Percentiles rank a stretch among this genome's conserved stretches.
phyloP scores from a whole-genome alignment of 2,113 vertebrate species.

The Scomber japonicus region DNA sequence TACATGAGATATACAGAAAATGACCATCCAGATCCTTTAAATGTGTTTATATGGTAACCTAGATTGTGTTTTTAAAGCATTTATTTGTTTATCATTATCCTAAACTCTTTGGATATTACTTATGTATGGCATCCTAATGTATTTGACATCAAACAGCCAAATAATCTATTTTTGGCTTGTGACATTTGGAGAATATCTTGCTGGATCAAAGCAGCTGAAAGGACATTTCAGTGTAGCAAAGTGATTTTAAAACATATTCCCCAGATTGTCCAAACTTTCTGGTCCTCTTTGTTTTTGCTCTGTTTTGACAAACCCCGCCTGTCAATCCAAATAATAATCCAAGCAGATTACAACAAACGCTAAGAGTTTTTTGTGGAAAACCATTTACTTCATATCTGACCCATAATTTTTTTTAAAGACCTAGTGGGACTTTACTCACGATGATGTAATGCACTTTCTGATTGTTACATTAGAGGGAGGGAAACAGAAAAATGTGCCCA shows the following conservation, averaged over 20 bases:
- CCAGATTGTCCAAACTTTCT: constrained; percentile 14
- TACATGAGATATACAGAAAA: no score
- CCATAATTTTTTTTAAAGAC: neutral
- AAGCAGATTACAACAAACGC: constrained; percentile 42
- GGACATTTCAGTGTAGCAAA: neutral
- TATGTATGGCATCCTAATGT: neutral
- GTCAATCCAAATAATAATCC: constrained; percentile 51
- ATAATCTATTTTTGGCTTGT: neutral
- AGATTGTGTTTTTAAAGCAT: neutral
- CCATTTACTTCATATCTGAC: constrained; percentile 9
- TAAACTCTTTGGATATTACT: neutral
- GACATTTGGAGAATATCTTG: neutral
- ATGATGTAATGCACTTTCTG: constrained; percentile 35
- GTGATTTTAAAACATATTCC: neutral
- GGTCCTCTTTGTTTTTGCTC: constrained; percentile 9
- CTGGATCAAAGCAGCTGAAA: neutral
- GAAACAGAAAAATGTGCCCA: neutral
- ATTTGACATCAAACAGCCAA: neutral
- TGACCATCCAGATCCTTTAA: no score
- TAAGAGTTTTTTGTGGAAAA: neutral
- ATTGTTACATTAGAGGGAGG: neutral
- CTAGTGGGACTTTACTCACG: neutral
- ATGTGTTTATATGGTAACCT: no score
- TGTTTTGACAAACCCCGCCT: neutral
- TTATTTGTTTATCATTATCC: neutral